Evolutionary conservation across 2,113 vertebrate genomes (phyloP).

Genomic region (Ifrita kowaldi): DNA sequence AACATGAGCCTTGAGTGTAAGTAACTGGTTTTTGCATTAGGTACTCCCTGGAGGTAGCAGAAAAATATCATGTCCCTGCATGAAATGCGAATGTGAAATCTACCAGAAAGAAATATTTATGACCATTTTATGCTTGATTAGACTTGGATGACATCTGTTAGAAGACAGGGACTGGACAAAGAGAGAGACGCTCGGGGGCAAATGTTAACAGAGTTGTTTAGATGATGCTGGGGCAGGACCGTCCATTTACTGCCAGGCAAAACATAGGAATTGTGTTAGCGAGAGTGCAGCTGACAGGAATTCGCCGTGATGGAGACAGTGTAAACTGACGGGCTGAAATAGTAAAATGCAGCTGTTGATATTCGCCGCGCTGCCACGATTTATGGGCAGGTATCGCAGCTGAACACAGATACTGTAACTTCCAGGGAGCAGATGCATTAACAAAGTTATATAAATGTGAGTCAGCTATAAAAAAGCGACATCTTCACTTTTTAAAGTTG

Average conservation of each 20-base stretch:
- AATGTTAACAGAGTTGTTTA: conserved; percentile 92
- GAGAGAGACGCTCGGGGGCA: conserved; percentile 84
- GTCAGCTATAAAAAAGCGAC: conserved; percentile 34
- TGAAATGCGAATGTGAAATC: conserved; percentile 98
- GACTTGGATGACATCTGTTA: conserved; percentile 94
- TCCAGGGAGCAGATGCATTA: conserved; percentile 48
- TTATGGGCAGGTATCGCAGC: conserved; percentile 47
- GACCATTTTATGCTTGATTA: conserved; percentile 99
- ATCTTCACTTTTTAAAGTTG: conserved; percentile 37
- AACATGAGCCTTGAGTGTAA: conserved; percentile 91
- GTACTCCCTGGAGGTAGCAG: conserved; percentile 89
- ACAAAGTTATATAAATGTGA: conserved; percentile 50
- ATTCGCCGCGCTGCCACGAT: conserved; percentile 1
- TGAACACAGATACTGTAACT: conserved; percentile 24
- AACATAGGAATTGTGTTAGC: conserved; percentile 78
- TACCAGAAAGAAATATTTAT: conserved; percentile 99
- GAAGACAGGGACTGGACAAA: conserved; percentile 91
- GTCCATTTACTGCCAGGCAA: conserved; percentile 80
- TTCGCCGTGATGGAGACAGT: conserved; percentile 67
- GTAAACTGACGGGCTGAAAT: conserved; percentile 19
- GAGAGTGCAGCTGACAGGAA: conserved; percentile 71
- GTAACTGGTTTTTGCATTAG: conserved; percentile 96
- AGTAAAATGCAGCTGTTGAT: conserved; percentile 64
- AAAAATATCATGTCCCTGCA: conserved; percentile 89
- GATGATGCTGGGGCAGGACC: conserved; percentile 74